Percentiles rank a stretch among this genome's conserved stretches.
Conservation (phyloP, 1,140 invertebrate species). For the Bradynema listronoti region DNA sequence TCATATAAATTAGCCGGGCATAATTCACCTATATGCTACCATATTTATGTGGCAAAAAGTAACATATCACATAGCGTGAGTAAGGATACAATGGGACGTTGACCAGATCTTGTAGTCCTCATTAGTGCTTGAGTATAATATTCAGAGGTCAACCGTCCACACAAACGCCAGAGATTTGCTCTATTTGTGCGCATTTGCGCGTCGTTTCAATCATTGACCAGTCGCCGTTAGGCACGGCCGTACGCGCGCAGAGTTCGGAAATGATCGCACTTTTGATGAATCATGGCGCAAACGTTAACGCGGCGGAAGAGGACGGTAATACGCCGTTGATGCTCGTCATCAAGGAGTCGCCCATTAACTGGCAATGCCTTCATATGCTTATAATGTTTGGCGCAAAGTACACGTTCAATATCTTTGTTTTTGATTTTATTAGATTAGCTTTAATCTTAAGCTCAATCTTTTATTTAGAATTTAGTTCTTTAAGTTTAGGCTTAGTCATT, state of each 20-base stretch:
- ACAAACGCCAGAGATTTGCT: constrained; percentile 50
- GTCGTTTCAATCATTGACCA: constrained; percentile 57
- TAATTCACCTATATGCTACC: too few species aligned
- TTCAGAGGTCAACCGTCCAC: constrained; percentile 24
- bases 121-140: not conserved
- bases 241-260: constrained; percentile 49
- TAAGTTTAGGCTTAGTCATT: too few species aligned
- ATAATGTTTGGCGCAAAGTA: constrained; percentile 55
- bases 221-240: constrained; percentile 52
- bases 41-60: too few species aligned
- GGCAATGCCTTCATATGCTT: constrained; percentile 55
- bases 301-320: constrained; percentile 54
- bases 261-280: constrained; percentile 53
- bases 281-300: constrained; percentile 55
- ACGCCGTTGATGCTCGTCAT: constrained; percentile 56
- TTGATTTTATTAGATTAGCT: not conserved
- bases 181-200: constrained; percentile 47
- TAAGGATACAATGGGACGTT: too few species aligned
- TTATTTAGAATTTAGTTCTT: too few species aligned
- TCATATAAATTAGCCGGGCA: too few species aligned
- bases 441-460: too few species aligned
- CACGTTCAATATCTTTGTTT: not conserved
- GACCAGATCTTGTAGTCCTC: too few species aligned
- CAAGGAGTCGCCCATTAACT: constrained; percentile 50
- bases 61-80: too few species aligned